Evolutionary conservation across 37 sponge, comb jelly and placozoan genomes (phyloP), one percentile per base, ranked within the genome.

Genomic region (Eunapius fragilis): DNA sequence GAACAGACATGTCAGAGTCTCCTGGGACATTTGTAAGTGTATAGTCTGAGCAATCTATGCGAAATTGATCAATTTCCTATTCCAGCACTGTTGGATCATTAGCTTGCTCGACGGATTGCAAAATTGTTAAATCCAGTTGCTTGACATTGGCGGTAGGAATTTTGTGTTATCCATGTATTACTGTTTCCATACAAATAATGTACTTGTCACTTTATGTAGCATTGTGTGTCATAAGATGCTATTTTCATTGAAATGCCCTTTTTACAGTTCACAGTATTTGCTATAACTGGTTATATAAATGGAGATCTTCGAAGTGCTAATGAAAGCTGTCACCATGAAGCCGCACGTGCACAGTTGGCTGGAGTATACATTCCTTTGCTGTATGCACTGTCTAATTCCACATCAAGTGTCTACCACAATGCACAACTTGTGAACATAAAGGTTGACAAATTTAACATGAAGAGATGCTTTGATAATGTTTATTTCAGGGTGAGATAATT

Each of bases 1-100:
- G 48, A 28, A 24, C 47, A 30, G 23, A 83, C 84, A 19, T 83
- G 84, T 74, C 84, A 58, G 22, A 58, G 58, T 19, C 23, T 80
- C 25, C 68, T 34, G 19, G 28, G 32, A 80, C 28, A 22, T 69
- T 69, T 69, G 80, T 80, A 45, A 47, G 79, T 41, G 26, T 36
- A n/a, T 2, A 76, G 23, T 25, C 4, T 75, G 36, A 25, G 0
- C 13, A 25, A n/a, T 25, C 37, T 37, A 6, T 31, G 4, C 41
- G 6, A 9, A 41, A 41, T 41, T 9, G 6, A 41, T 41, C 6
- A 9, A 35, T 17, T 58, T 58, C 2, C 37, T 76, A 12, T 35
- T 10, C 13, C 80, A 80, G 80, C 24, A 69, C 28, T 30, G 31
- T 80, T 11, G 80, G 80, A 0, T 69, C 69, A 69, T 25, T 80